Conservation (phyloP, 2,797 vertebrate genomes). For the Serranus cabrilla region DNA sequence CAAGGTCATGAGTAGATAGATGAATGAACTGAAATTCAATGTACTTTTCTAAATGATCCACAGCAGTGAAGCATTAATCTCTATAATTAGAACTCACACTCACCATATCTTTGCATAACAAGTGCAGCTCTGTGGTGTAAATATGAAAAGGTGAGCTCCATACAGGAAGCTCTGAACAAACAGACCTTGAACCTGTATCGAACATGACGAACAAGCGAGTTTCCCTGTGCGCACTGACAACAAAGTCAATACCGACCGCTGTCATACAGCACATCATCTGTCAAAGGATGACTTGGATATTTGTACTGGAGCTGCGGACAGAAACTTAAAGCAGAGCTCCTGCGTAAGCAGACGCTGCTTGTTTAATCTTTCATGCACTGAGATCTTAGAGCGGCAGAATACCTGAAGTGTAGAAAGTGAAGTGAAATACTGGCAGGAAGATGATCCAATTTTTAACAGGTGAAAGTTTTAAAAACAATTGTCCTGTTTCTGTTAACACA, state of each 20-base stretch:
- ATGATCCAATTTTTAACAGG: not conserved
- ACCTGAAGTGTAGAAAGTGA: slow-evolving; percentile 10
- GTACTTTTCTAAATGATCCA: not conserved
- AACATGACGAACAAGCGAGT: slow-evolving; percentile 34
- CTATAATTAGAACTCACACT: not conserved
- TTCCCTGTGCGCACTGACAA: not conserved
- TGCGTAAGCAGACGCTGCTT: slow-evolving; percentile 14
- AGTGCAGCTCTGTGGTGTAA: not conserved
- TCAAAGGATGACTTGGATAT: not conserved
- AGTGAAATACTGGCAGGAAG: not conserved
- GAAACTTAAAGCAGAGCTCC: slow-evolving; percentile 2
- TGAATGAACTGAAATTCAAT: not conserved
- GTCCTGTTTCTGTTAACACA: too few relatives aligned
- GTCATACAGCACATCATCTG: slow-evolving; percentile 1
- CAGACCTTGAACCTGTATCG: slow-evolving; percentile 10
- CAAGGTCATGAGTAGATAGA: not conserved
- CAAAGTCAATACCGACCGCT: slow-evolving; percentile 2
- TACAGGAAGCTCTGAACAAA: not conserved
- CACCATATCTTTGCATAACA: not conserved
- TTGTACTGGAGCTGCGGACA: slow-evolving; percentile 1
- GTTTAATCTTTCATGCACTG: slow-evolving; percentile 56
- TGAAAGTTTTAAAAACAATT: not conserved
- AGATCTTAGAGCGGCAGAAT: too few relatives aligned
- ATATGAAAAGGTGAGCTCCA: not conserved
- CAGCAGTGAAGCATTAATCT: not conserved